These are phyloP conservation scores for Aphaenogaster ashmeadi DNA, from an alignment of 1,140 invertebrate genomes.

Conservation along the genomic window DNA sequence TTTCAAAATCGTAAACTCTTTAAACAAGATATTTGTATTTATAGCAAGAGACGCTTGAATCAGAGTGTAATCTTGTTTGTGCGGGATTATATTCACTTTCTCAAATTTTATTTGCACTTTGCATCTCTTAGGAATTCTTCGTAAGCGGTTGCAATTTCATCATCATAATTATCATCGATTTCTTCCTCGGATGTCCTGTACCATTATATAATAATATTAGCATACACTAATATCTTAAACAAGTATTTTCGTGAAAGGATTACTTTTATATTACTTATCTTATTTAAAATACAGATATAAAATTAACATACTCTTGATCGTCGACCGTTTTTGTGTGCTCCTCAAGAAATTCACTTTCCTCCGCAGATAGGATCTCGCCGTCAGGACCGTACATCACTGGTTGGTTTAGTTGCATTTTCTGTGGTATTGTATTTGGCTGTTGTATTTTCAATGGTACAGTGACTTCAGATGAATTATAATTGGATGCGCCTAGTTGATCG, in stretches of 20 bases:
- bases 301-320: slow-evolving; percentile 74
- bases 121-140: slow-evolving; percentile 83
- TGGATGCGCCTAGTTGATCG: slow-evolving; percentile 53
- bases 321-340: slow-evolving; percentile 55
- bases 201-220: neutral
- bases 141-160: slow-evolving; percentile 81
- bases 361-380: slow-evolving; percentile 82
- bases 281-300: slow-evolving; percentile 20
- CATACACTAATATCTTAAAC: neutral
- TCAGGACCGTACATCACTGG: slow-evolving; percentile 86
- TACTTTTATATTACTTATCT: neutral
- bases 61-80: neutral
- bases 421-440: neutral
- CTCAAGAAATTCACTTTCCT: slow-evolving; percentile 84
- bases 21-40: slow-evolving; percentile 7
- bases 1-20: slow-evolving; percentile 10
- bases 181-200: slow-evolving; percentile 66
- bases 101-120: slow-evolving; percentile 47
- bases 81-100: neutral
- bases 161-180: slow-evolving; percentile 81
- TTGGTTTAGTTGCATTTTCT: slow-evolving; percentile 70
- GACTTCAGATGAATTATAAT: slow-evolving; percentile 22
- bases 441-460: neutral
- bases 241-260: neutral
- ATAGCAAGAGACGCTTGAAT: slow-evolving; percentile 2